These are phyloP conservation scores for Opisthocomus hoazin DNA, from an alignment of 2,113 vertebrate species.

Conservation along the genomic window DNA sequence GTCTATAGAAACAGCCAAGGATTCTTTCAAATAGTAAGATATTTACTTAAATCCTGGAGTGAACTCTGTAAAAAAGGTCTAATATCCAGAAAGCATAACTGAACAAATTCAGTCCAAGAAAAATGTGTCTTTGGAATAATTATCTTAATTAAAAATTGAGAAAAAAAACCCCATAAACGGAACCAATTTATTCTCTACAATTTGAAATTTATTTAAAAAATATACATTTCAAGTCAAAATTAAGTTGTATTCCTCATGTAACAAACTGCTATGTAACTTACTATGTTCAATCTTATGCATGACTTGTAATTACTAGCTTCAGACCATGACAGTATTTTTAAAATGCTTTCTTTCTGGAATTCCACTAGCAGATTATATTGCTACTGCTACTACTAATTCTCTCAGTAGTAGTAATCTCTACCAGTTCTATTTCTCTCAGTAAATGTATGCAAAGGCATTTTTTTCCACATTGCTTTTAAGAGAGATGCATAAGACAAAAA, in stretches of 20 bases:
- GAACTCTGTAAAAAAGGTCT: neutral
- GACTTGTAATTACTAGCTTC: neutral
- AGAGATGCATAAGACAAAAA: neutral
- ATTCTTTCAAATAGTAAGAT: neutral
- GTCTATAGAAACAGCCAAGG: neutral
- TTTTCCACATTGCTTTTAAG: neutral
- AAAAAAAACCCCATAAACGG: neutral
- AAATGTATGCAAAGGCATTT: neutral
- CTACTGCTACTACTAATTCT: neutral
- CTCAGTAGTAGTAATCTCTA: too few species aligned
- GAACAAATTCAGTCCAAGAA: neutral
- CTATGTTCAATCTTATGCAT: neutral
- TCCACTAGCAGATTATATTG: neutral
- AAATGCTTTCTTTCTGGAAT: neutral
- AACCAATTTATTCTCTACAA: neutral
- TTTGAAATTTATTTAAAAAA: neutral
- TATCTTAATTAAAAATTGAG: neutral
- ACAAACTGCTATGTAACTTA: neutral
- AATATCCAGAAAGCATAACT: neutral
- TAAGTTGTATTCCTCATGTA: neutral
- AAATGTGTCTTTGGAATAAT: neutral
- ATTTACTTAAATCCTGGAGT: neutral
- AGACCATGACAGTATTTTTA: neutral
- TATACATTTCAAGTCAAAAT: neutral
- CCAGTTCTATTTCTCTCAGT: too few species aligned